These are phyloP conservation scores for Sminthurides aquaticus DNA, from an alignment of 2,888 invertebrate species.

Conservation along the genomic window DNA sequence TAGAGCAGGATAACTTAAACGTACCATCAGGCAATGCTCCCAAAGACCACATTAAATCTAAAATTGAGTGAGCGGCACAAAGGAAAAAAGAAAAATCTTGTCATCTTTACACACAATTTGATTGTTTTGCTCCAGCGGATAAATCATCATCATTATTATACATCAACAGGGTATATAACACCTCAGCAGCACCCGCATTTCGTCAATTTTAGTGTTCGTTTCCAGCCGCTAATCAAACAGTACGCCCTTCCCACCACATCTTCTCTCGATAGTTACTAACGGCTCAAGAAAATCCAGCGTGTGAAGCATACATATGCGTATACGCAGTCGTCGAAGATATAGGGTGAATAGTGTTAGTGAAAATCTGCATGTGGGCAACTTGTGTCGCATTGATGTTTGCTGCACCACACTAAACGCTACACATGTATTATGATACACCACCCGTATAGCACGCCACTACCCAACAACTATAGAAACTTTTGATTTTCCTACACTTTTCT, in stretches of 20 bases:
- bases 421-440: no score
- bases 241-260: not conserved
- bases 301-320: no score
- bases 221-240: not conserved
- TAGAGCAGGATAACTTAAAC: slow-evolving; percentile 48
- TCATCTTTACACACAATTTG: not conserved
- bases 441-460: no score
- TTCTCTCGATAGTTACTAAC: no score
- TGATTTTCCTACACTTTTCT: no score
- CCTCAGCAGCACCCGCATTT: slow-evolving; percentile 8
- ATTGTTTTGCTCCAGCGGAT: not conserved
- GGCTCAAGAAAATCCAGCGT: no score
- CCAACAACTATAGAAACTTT: no score
- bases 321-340: no score
- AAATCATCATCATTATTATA: not conserved
- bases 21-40: slow-evolving; percentile 96
- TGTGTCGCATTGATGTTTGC: no score
- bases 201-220: not conserved
- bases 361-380: no score
- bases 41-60: slow-evolving; percentile 99
- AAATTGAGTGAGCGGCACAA: slow-evolving; percentile 50
- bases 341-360: no score
- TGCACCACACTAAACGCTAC: no score
- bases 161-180: slow-evolving; percentile 1
- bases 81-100: slow-evolving; percentile 40